Base-by-base conservation (phyloP, 2,113 vertebrate species). In the Campylomormyrus tamandua region DNA sequence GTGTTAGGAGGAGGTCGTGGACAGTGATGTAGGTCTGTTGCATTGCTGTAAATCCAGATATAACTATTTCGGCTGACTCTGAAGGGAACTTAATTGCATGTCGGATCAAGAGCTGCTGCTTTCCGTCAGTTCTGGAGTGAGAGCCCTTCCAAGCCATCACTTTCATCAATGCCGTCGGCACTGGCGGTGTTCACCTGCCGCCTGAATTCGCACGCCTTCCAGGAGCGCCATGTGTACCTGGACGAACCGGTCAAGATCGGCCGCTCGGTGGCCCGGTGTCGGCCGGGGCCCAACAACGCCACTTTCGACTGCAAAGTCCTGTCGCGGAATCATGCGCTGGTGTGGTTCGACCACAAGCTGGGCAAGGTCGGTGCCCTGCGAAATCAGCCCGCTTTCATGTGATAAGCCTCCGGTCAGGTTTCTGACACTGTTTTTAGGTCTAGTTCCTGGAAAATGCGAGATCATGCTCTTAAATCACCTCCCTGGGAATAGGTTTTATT, bases 141-240 rank as follows among this genome's bases (percentile, higher is more conserved):
- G 83, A 84, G 83, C 83, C 83, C 21, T 46, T 48, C 83, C 83
- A 48, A 48, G 83, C 24, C 24, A 21, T 84, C 97, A 94, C 98
- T 97, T 6, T 84, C 97, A 94, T 98, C 97, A 95, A 99, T 99
- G 98, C 98, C 98, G 97, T 99, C 98, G 94, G 98, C 98, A 94
- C 97, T 99, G 97, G 98, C 98, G 92, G 98, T 99, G 94, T 99
- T 99, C 95, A 97, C 98, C 95, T 99, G 98, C 96, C 98, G 98
- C 94, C 98, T 98, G 91, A 99, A 99, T 96, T 99, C 98, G 80
- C 98, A 99, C 93, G 98, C 98, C 1, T 99, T 99, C 97, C 98
- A 99, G 97, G 98, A 99, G 95, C 97, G 98, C 21, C 98, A 99
- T 97, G 98, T 99, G 91, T 99, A 99, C 96, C 97, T 99, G 98